These are phyloP conservation scores for Mythimna albipuncta DNA, from an alignment of 2,888 invertebrate genomes.

Conservation along the genomic window DNA sequence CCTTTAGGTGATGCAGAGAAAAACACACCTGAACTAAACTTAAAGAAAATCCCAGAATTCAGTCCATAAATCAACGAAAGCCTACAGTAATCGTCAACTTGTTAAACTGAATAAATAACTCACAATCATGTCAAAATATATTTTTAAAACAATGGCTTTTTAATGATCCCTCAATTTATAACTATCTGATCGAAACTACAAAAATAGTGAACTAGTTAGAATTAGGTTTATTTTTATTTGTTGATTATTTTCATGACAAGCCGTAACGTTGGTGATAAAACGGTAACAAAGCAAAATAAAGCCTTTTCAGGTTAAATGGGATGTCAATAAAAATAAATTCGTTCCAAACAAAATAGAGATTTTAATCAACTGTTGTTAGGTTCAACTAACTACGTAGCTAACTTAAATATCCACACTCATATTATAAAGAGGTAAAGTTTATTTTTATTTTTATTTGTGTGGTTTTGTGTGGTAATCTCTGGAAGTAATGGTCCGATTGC, in stretches of 20 bases:
- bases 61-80: neutral
- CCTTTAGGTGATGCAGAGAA: no score
- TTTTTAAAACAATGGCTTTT: constrained; percentile 34
- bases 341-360: neutral
- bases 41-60: no score
- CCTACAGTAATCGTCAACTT: neutral
- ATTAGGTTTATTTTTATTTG: constrained; percentile 8
- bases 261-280: constrained; percentile 42
- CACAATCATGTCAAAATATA: neutral
- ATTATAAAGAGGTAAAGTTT: no score
- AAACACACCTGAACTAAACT: no score
- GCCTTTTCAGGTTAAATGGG: neutral
- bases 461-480: neutral
- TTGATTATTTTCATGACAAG: constrained; percentile 14
- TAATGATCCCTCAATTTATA: constrained; percentile 24
- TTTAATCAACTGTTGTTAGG: constrained; percentile 7
- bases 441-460: no score
- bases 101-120: constrained; percentile 2
- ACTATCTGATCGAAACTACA: constrained; percentile 19
- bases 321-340: constrained; percentile 25
- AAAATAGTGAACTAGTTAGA: constrained; percentile 13
- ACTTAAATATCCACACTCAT: no score
- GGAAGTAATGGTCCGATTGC: no score
- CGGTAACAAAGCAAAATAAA: constrained; percentile 26
- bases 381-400: no score